Conservation (phyloP, 2,113 vertebrate species). For the Phoenicopterus ruber region DNA sequence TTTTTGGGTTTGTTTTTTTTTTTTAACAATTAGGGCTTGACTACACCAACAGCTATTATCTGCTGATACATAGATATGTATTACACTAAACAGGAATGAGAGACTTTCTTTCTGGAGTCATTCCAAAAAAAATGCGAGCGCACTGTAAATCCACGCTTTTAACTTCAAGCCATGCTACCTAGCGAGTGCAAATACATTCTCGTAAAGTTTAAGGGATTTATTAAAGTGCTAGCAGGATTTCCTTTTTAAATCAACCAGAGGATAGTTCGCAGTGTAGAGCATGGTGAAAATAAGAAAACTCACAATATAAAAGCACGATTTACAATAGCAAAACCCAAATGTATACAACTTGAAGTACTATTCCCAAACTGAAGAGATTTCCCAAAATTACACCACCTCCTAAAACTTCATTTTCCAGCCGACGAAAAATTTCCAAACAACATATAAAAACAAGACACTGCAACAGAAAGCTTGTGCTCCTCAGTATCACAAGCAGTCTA, state of each 20-base stretch:
- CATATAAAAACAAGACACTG: not conserved
- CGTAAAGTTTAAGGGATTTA: constrained; percentile 4
- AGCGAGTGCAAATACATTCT: not conserved
- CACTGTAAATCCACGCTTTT: not conserved
- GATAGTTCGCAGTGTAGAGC: not conserved
- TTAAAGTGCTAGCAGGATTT: not conserved
- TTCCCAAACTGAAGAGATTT: not conserved
- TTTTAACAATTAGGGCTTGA: not conserved
- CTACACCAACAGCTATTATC: not conserved
- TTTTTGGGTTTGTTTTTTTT: not conserved
- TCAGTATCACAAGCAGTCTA: not conserved
- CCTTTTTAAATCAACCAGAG: not conserved
- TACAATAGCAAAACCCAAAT: not conserved
- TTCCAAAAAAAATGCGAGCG: not conserved
- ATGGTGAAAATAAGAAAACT: not conserved
- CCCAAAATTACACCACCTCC: not conserved
- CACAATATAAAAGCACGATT: not conserved
- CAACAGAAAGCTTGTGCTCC: not conserved
- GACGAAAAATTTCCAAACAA: not conserved
- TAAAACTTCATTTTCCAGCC: not conserved
- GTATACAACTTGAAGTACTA: not conserved
- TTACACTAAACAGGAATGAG: not conserved
- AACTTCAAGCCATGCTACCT: not conserved
- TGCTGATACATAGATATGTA: not conserved
- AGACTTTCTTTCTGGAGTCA: not conserved